Base-by-base conservation (phyloP, 2,888 invertebrate species). In the Nebria salina region DNA sequence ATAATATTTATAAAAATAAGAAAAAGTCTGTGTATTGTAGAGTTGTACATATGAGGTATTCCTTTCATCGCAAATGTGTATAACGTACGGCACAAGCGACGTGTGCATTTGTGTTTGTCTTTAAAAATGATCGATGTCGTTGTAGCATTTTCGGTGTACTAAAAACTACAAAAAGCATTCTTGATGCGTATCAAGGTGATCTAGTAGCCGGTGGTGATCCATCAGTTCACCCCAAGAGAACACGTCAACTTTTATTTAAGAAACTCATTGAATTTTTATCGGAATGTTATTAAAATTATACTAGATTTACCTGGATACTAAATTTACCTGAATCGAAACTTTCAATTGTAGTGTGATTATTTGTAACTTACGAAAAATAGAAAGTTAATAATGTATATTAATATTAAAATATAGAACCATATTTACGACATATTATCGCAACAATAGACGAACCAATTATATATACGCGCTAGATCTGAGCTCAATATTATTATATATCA, bases 121-220 rank as follows among this genome's bases (percentile, higher is more conserved):
- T 54, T 54, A 54, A 11, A 34, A 34, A 70, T 70, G 70, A 70
- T 70, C 70, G 70, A 70, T 70, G 68, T 15, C 9, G 20, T 20
- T 68, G 68, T 26, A 20, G 68, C 9, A 20, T 68, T 68, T 66
- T n/a, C 66, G 66, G n/a, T 13, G 11, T 70, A 34, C 25, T 8
- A 11, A 54, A 43, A 54, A 11, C 7, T 70, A 26, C 70, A 70
- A 25, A n/a, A 20, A 11, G 79, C 68, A 79, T 79, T 79, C 79
- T 75, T 66, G 79, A 79, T 77, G 77, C 77, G 72, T 75, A 79
- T 79, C 78, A 20, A 13, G 65, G 66, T 66, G 74, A 65, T 65
- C 78, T 41, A 34, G 74, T 70, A 70, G 74, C 74, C 26, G 41
- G 73, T n/a, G 73, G 73, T 78, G 74, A 79, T 79, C 79, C 79